phyloP scores from a whole-genome alignment of 2,113 vertebrate genomes.

The Erinaceus europaeus region DNA sequence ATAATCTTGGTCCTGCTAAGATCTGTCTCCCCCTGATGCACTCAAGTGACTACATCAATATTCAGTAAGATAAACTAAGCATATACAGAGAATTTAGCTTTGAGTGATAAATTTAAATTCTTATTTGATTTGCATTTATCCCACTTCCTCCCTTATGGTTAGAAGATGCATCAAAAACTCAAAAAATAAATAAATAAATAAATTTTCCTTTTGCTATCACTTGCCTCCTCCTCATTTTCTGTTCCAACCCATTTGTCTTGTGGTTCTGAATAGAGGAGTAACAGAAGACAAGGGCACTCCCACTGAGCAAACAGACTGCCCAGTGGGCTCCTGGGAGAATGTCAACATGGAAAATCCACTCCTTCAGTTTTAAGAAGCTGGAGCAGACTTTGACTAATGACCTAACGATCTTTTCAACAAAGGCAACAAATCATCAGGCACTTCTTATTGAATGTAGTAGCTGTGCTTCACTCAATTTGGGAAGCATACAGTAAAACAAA shows the following conservation, averaged over 20 bases:
- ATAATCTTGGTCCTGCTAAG: slow-evolving; percentile 10
- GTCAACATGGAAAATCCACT: slow-evolving; percentile 9
- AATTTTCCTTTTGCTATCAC: background rate
- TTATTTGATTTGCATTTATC: background rate
- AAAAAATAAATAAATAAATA: no score
- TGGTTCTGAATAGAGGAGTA: background rate
- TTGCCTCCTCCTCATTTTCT: background rate
- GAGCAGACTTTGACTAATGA: background rate
- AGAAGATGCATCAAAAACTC: background rate
- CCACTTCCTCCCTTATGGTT: background rate
- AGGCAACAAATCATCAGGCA: background rate
- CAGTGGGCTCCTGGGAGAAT: background rate
- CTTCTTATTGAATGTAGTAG: background rate
- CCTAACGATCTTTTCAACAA: background rate
- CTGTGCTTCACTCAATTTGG: background rate
- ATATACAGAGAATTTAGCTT: background rate
- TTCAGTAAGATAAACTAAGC: slow-evolving; percentile 44
- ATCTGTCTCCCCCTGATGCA: background rate
- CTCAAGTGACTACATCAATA: slow-evolving; percentile 14
- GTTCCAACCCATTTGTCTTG: background rate
- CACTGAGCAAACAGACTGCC: background rate
- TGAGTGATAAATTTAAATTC: slow-evolving; percentile 18
- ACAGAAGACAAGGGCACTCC: background rate
- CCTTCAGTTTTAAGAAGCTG: background rate
- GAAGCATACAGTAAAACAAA: background rate